Conservation (phyloP, 2,888 invertebrate species). For the Ametastegia equiseti region DNA sequence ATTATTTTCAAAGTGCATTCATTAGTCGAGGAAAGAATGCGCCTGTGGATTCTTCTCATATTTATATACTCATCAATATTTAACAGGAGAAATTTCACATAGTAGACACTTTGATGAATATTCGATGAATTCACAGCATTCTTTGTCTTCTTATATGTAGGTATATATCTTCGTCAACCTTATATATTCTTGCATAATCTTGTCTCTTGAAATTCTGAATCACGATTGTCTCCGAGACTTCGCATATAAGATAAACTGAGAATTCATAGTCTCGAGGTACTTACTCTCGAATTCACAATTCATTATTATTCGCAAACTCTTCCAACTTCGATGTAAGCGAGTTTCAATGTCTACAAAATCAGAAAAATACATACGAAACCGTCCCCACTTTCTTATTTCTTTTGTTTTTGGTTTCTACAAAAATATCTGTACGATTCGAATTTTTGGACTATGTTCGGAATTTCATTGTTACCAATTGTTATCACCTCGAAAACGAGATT, state of each 20-base stretch:
- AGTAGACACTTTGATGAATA: background rate
- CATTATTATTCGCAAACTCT: background rate
- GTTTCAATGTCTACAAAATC: too few species aligned
- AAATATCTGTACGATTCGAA: too few species aligned
- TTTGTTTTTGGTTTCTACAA: too few species aligned
- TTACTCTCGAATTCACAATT: background rate
- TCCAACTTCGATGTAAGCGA: background rate
- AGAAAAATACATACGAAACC: too few species aligned
- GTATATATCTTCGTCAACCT: too few species aligned
- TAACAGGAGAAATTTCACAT: background rate
- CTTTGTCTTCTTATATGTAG: background rate
- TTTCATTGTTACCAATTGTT: too few species aligned
- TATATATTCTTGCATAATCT: background rate
- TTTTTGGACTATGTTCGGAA: too few species aligned
- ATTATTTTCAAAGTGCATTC: background rate
- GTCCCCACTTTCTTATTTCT: too few species aligned
- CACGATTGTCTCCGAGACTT: background rate
- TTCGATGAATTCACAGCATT: background rate
- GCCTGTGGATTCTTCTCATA: background rate
- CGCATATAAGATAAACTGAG: background rate
- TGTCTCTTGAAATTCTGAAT: background rate
- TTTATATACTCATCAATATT: too few species aligned
- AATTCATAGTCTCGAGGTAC: background rate
- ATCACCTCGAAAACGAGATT: too few species aligned
- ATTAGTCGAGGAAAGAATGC: background rate